phyloP scores from a whole-genome alignment of 1,140 invertebrate genomes.

The Pentalonia nigronervosa region DNA sequence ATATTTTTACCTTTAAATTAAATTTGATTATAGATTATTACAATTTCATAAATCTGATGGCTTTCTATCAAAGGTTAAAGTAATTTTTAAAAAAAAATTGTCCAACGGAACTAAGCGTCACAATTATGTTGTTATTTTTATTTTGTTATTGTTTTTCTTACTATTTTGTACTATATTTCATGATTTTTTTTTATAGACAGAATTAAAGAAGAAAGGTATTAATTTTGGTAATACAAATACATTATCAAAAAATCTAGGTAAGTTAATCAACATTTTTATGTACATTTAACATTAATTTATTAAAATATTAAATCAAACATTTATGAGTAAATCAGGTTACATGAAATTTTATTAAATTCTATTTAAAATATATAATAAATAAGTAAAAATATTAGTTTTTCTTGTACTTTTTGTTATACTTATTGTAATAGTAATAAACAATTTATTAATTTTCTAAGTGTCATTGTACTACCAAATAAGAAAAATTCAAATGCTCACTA shows the following conservation, averaged over 20 bases:
- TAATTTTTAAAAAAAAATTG: background rate
- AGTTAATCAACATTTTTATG: background rate
- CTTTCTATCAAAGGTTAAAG: background rate
- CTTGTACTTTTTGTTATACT: background rate
- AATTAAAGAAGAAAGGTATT: slow-evolving; percentile 13
- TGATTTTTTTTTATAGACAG: slow-evolving; percentile 4
- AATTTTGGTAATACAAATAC: background rate
- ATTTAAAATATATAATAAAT: background rate
- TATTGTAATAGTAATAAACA: background rate
- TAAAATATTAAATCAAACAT: background rate
- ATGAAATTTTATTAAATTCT: background rate
- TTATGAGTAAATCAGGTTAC: background rate
- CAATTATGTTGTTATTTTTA: background rate
- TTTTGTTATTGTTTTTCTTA: no score
- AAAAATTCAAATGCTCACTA: background rate
- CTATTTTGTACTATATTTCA: background rate
- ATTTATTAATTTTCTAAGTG: background rate
- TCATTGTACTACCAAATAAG: background rate
- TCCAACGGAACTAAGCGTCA: no score
- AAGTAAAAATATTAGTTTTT: background rate
- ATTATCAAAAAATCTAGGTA: background rate
- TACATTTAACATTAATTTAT: background rate
- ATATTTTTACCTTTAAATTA: background rate
- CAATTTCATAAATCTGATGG: background rate
- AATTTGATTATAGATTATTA: background rate